Percentiles rank a stretch among this genome's conserved stretches.
Conservation (phyloP, 1,140 invertebrate species). For the Globodera ellingtonae region DNA sequence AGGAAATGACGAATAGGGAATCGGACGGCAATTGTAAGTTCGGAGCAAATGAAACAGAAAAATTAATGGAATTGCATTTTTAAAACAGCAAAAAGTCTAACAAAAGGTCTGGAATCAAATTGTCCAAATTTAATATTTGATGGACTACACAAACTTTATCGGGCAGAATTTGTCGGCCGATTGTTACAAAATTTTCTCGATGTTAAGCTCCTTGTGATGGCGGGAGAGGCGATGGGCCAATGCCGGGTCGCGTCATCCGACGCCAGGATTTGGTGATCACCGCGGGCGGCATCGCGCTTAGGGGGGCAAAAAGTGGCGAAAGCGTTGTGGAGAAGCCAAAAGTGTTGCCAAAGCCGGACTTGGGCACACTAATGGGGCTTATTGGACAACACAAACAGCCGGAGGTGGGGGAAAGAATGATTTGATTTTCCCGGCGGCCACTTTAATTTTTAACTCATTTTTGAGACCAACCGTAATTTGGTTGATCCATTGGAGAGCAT, state of each 20-base stretch:
- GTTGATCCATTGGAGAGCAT: slow-evolving; percentile 49
- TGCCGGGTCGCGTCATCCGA: too few relatives aligned
- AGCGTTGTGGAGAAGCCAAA: slow-evolving; percentile 23
- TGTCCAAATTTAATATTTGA: too few relatives aligned
- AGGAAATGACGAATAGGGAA: neutral
- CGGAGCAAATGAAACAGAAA: slow-evolving; percentile 34
- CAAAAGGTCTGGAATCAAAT: too few relatives aligned
- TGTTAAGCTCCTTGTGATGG: too few relatives aligned
- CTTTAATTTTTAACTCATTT: too few relatives aligned
- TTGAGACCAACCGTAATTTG: slow-evolving; percentile 12
- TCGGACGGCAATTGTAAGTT: slow-evolving; percentile 18
- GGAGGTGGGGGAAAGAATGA: slow-evolving; percentile 1
- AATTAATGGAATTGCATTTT: slow-evolving; percentile 16
- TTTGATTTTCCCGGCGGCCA: too few relatives aligned
- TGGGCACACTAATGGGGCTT: neutral
- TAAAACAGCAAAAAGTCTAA: too few relatives aligned
- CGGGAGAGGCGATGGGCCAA: too few relatives aligned
- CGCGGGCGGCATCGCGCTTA: neutral
- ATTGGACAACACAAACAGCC: neutral
- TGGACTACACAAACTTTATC: too few relatives aligned
- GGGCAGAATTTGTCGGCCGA: too few relatives aligned
- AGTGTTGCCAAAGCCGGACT: slow-evolving; percentile 51
- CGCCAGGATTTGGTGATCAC: too few relatives aligned
- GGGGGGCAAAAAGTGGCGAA: slow-evolving; percentile 12
- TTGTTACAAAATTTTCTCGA: too few relatives aligned